Evolutionary conservation across 2,797 vertebrate species (phyloP).

Genomic region (Hoplostethus mediterraneus): DNA sequence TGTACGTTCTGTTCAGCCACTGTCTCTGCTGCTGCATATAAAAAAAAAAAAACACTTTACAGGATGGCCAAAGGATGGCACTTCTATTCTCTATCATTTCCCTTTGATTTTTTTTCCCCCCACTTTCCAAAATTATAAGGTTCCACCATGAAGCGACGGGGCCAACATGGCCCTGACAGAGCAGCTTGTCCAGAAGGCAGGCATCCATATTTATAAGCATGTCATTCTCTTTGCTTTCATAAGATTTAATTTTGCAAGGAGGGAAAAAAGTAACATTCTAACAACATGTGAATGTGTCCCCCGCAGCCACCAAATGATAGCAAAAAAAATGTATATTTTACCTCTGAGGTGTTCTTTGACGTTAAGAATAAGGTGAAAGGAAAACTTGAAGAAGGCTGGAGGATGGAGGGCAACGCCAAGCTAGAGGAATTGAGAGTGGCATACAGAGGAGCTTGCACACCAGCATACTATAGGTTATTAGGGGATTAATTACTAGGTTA

Average conservation of each 20-base stretch:
- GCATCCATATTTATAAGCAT: conserved; percentile 78
- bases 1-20: conserved; percentile 73
- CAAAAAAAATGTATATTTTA: conserved; percentile 33
- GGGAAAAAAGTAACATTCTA: conserved; percentile 46
- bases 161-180: conserved; percentile 58
- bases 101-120: conserved; percentile 64
- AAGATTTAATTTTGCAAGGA: conserved; percentile 71
- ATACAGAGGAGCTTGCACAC: conserved; percentile 28
- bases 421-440: conserved; percentile 3
- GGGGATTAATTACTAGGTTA: conserved; percentile 45
- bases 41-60: conserved; percentile 58
- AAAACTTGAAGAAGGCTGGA: conserved; percentile 22
- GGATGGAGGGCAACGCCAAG: conserved; percentile 20
- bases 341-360: conserved; percentile 42
- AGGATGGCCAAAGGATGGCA: conserved; percentile 59
- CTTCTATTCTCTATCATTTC: conserved; percentile 69
- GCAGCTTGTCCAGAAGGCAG: conserved; percentile 66
- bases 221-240: conserved; percentile 78
- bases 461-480: conserved; percentile 33
- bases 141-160: conserved; percentile 54
- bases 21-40: conserved; percentile 52
- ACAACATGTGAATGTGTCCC: conserved; percentile 67
- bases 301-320: conserved; percentile 42
- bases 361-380: conserved; percentile 38
- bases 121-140: conserved; percentile 72